These are phyloP conservation scores for Campylomormyrus tamandua DNA, from an alignment of 2,113 vertebrate genomes.

Conservation along the genomic window DNA sequence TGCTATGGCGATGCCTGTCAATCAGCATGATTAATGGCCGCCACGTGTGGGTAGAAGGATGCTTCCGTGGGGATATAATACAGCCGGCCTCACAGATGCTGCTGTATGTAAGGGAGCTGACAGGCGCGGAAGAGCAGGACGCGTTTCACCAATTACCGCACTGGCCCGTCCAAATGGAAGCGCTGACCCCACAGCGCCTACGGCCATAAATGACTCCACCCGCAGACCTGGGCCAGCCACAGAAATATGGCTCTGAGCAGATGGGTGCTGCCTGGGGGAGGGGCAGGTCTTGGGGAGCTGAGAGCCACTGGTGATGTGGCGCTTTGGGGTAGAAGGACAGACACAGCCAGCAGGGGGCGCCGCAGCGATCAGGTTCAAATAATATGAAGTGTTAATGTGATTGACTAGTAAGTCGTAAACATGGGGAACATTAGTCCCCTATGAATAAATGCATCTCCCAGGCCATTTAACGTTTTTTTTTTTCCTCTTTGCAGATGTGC, in stretches of 20 bases:
- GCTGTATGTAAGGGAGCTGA: neutral
- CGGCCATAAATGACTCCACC: conserved; percentile 55
- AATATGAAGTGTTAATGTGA: neutral
- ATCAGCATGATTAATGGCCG: neutral
- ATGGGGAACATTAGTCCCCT: neutral
- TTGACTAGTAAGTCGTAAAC: neutral
- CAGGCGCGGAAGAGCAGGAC: neutral
- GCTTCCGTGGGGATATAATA: neutral
- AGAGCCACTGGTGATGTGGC: neutral
- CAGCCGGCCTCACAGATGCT: neutral
- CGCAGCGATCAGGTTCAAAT: neutral
- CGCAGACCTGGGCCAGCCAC: conserved; percentile 43
- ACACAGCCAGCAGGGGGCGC: neutral
- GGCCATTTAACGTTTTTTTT: conserved; percentile 22
- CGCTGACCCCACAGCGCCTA: conserved; percentile 51
- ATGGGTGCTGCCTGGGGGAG: conserved; percentile 37
- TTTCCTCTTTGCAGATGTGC: conserved; percentile 80
- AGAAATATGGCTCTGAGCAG: conserved; percentile 43
- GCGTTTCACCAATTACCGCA: neutral
- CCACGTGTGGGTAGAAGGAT: neutral
- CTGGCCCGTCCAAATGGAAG: conserved; percentile 54
- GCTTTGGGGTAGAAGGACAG: neutral
- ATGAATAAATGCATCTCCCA: neutral
- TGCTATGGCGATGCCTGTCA: neutral
- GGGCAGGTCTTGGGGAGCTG: conserved; percentile 19